Percentiles rank a stretch among this genome's conserved stretches.
Evolutionary conservation across 2,113 vertebrate species (phyloP).

Genomic region (Tragulus kanchil): DNA sequence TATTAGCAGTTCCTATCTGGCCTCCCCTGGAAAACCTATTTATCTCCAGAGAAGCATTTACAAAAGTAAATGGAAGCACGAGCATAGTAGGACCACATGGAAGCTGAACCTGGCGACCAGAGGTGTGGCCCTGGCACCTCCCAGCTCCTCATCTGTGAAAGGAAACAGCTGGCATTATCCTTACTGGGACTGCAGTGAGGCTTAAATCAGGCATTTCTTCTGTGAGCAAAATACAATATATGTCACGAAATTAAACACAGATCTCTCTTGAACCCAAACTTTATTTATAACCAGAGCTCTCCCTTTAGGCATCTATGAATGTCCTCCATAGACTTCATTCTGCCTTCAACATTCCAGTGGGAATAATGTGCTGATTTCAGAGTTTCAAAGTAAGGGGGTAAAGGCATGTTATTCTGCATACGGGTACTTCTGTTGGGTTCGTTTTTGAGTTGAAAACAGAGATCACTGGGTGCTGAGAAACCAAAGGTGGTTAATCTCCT

Average conservation of each 20-base stretch:
- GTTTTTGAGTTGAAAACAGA: not conserved
- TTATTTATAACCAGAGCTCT: not conserved
- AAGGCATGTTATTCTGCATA: not conserved
- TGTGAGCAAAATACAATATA: not conserved
- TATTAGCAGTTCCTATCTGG: not conserved
- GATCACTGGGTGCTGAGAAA: not conserved
- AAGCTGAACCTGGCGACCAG: not conserved
- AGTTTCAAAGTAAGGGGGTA: not conserved
- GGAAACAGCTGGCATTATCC: not conserved
- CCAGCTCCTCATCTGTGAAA: not conserved
- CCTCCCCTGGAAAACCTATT: not conserved
- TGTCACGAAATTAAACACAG: not conserved
- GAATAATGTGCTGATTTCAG: not conserved
- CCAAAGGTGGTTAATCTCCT: not conserved
- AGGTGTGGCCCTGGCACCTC: accelerated
- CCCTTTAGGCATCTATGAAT: not conserved
- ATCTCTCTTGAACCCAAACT: not conserved
- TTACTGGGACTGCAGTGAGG: not conserved
- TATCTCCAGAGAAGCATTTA: not conserved
- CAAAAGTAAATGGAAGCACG: no score
- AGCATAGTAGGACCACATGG: accelerated
- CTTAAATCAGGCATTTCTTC: not conserved
- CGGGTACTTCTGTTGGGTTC: not conserved
- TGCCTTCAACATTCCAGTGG: not conserved
- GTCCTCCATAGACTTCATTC: not conserved